Percentiles rank a stretch among this genome's conserved stretches.
Conservation (phyloP, 2,797 vertebrate species). For the Nyctibius grandis region DNA sequence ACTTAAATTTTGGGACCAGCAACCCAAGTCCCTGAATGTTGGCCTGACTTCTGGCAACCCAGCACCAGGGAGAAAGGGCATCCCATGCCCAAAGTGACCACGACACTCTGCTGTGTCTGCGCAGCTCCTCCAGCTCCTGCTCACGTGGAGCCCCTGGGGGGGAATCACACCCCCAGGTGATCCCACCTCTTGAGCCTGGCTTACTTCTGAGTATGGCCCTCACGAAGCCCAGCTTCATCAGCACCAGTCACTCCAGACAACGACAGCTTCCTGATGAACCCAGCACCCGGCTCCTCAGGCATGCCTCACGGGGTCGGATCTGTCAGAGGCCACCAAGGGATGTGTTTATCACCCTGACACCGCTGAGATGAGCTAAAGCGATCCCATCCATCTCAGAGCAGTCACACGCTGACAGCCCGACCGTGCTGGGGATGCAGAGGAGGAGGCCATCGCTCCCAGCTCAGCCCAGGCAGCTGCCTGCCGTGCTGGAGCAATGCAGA, state of each 20-base stretch:
- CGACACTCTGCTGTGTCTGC: neutral
- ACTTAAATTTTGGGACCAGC: neutral
- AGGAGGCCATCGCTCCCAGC: neutral
- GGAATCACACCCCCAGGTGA: neutral
- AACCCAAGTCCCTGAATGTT: neutral
- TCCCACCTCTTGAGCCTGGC: neutral
- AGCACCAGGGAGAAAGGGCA: neutral
- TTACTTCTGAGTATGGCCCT: neutral
- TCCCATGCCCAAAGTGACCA: neutral
- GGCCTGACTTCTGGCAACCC: too few relatives aligned
- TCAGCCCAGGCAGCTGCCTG: too few relatives aligned
- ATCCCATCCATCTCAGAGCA: neutral
- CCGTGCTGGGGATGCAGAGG: neutral
- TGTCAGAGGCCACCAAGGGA: neutral
- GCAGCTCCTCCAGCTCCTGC: neutral
- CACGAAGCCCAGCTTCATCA: neutral
- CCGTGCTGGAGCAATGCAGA: neutral
- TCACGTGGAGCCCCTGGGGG: accelerated
- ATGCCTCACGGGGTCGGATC: neutral
- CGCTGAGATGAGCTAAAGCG: neutral
- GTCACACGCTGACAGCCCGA: neutral
- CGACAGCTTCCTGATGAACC: neutral
- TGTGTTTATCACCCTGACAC: neutral
- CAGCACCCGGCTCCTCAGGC: neutral
- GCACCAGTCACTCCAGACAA: neutral